Conservation (phyloP, 2,888 invertebrate species). For the Megamerina dolium region DNA sequence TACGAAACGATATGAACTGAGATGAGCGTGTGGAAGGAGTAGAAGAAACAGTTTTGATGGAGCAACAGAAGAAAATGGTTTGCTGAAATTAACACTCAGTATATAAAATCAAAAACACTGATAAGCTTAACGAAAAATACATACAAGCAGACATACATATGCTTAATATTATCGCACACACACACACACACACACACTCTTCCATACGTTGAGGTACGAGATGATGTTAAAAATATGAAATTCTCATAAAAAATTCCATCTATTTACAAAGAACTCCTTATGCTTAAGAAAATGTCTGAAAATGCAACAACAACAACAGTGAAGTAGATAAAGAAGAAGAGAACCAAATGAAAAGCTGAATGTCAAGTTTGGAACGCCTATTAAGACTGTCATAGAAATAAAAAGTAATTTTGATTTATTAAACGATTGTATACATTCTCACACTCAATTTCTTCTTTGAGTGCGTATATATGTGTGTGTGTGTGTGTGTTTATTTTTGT, state of each 20-base stretch:
- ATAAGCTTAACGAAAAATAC: neutral
- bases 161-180: neutral
- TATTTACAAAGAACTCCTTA: too few species aligned
- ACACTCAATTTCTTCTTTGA: neutral
- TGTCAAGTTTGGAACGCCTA: constrained; percentile 36
- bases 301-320: constrained; percentile 7
- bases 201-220: neutral
- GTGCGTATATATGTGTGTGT: neutral
- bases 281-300: neutral
- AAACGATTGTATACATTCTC: constrained; percentile 23
- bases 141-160: neutral
- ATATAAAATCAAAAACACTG: neutral
- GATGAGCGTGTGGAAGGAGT: too few species aligned
- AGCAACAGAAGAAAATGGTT: too few species aligned
- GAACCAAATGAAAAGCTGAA: constrained; percentile 29
- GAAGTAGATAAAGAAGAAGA: too few species aligned
- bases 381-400: constrained; percentile 35
- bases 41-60: too few species aligned
- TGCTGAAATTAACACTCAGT: neutral
- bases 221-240: too few species aligned
- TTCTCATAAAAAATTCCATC: too few species aligned
- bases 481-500: neutral
- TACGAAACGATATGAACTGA: neutral
- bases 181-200: neutral
- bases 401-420: constrained; percentile 44